These are phyloP conservation scores for Gorsachius magnificus DNA, from an alignment of 2,797 vertebrate species.

Conservation along the genomic window DNA sequence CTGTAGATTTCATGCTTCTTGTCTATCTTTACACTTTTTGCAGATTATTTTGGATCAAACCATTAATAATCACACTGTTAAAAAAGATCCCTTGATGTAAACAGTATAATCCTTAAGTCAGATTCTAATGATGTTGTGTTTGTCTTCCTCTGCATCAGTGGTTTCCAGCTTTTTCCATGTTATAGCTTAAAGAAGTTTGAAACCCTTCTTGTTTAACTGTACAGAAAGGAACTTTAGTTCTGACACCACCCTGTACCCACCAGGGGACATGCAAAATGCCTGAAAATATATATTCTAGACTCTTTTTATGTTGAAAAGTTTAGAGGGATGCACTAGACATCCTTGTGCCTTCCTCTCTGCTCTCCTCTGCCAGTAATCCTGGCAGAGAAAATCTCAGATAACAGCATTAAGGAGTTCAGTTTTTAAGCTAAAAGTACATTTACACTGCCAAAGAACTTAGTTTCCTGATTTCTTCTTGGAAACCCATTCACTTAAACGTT, in stretches of 20 bases:
- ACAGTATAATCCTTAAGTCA: neutral
- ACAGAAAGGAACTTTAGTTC: neutral
- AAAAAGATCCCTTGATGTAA: neutral
- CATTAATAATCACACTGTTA: neutral
- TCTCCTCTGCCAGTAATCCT: neutral
- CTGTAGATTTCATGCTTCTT: neutral
- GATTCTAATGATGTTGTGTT: neutral
- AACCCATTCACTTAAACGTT: neutral
- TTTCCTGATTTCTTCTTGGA: neutral
- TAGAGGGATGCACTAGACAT: rapidly evolving
- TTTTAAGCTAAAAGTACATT: neutral
- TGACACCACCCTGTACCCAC: neutral
- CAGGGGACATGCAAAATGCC: neutral
- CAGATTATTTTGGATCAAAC: neutral
- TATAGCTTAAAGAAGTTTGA: neutral
- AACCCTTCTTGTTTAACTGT: neutral
- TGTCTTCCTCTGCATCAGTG: neutral
- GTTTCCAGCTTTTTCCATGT: neutral
- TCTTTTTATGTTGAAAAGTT: neutral
- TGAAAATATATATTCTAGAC: neutral
- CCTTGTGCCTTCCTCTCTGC: neutral
- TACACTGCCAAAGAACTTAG: neutral
- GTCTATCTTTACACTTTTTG: neutral
- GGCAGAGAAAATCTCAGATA: neutral
- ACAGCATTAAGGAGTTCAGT: neutral